Conservation (phyloP, 2,113 vertebrate species). For the Connochaetes taurinus region DNA sequence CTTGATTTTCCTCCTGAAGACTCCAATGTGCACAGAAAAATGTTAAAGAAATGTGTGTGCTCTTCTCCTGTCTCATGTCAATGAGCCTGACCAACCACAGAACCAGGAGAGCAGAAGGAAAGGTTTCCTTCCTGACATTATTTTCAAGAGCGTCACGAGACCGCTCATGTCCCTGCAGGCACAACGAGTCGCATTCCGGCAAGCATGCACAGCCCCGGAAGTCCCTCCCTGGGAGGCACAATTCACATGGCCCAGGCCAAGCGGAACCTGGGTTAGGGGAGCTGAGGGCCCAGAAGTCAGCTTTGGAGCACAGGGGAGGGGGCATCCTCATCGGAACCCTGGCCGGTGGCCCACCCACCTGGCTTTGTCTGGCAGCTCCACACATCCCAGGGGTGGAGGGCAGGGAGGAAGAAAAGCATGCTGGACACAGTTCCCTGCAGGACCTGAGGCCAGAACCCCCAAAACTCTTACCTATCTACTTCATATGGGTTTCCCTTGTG, state of each 20-base stretch:
- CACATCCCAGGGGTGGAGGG: too few relatives aligned
- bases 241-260: background rate
- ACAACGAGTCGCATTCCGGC: fast-evolving
- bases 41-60: background rate
- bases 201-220: background rate
- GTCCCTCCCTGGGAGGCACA: background rate
- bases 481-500: background rate
- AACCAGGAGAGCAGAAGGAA: background rate
- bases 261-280: too few relatives aligned
- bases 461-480: background rate
- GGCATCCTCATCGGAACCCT: background rate
- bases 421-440: background rate
- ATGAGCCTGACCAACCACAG: background rate
- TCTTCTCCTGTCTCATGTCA: background rate
- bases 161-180: background rate
- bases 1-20: background rate
- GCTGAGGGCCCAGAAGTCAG: background rate
- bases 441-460: background rate
- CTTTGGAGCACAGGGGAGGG: fast-evolving
- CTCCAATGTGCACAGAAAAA: background rate
- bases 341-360: background rate
- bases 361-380: background rate
- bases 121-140: background rate
- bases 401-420: background rate
- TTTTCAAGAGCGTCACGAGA: background rate